phyloP scores from a whole-genome alignment of 2,113 vertebrate species.

The Penelope pileata region DNA sequence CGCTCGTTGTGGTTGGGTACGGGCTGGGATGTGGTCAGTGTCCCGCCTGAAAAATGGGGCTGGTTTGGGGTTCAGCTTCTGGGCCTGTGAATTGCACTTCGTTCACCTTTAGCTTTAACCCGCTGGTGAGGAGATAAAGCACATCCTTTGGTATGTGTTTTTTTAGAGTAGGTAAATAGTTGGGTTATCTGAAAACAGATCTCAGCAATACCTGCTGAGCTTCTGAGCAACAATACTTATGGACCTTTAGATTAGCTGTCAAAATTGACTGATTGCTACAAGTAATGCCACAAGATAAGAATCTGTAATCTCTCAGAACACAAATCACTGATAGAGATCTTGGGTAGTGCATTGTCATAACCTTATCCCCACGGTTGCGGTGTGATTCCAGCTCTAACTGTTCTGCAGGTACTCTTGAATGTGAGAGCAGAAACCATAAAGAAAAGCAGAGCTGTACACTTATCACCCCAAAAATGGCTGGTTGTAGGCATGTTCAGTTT shows the following conservation, averaged over 20 bases:
- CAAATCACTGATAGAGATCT: conserved; percentile 43
- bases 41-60: neutral
- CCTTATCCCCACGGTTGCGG: neutral
- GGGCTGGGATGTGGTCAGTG: neutral
- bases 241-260: conserved; percentile 63
- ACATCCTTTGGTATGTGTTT: conserved; percentile 66
- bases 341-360: neutral
- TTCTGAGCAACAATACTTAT: conserved; percentile 50
- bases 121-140: conserved; percentile 46
- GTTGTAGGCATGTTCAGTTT: neutral
- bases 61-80: neutral
- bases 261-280: conserved; percentile 58
- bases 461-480: neutral
- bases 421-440: neutral
- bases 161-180: conserved; percentile 68
- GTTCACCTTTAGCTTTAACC: conserved; percentile 32
- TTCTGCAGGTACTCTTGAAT: neutral
- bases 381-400: neutral
- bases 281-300: conserved; percentile 45
- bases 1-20: neutral
- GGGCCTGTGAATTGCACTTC: neutral
- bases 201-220: conserved; percentile 62
- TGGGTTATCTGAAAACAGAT: conserved; percentile 66
- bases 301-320: conserved; percentile 43
- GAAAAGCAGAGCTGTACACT: neutral